Percentiles rank a stretch among this genome's conserved stretches.
Conservation (phyloP, 2,888 invertebrate genomes). For the Phymatocera aterrima region DNA sequence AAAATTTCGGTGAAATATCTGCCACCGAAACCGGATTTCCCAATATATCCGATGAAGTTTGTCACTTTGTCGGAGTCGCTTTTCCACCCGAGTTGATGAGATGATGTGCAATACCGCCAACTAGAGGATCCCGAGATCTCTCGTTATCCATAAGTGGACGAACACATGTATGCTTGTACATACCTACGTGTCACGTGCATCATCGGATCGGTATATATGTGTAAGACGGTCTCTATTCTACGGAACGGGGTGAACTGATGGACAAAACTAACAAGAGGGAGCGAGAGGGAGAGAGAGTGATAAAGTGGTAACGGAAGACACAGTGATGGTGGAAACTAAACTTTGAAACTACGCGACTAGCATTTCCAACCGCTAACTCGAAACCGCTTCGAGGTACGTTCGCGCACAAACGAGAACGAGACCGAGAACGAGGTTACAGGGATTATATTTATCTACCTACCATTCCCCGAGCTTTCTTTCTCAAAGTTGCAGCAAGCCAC, state of each 20-base stretch:
- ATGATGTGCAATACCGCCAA: neutral
- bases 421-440: conserved; percentile 25
- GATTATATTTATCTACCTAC: conserved; percentile 35
- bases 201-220: neutral
- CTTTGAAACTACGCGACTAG: conserved; percentile 58
- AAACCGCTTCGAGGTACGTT: conserved; percentile 27
- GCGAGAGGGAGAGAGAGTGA: conserved; percentile 36
- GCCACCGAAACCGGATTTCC: neutral
- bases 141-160: neutral
- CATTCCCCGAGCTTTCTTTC: neutral
- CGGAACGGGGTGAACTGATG: conserved; percentile 24
- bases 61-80: neutral
- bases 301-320: conserved; percentile 50
- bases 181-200: neutral
- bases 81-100: neutral
- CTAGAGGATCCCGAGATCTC: conserved; percentile 7
- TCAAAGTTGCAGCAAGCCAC: neutral
- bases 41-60: neutral
- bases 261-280: neutral
- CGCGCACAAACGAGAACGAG: conserved; percentile 10
- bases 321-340: conserved; percentile 44
- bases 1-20: neutral
- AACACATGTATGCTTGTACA: neutral
- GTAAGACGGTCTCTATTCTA: neutral
- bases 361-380: conserved; percentile 48